These are phyloP conservation scores for Hippocampus guttulatus DNA, from an alignment of 2,113 vertebrate genomes.

Conservation along the genomic window DNA sequence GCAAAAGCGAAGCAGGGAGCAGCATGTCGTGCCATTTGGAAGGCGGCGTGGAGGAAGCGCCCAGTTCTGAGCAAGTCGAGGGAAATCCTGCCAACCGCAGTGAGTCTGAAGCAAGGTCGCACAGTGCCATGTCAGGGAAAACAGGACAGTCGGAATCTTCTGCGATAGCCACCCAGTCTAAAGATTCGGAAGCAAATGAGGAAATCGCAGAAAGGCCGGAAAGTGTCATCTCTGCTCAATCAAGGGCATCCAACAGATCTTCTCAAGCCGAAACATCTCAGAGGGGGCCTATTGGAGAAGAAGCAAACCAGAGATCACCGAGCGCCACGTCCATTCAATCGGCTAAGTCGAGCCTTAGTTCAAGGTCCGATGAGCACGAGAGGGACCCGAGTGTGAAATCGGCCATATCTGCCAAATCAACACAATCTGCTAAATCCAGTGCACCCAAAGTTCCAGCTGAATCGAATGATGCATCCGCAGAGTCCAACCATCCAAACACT, in stretches of 20 bases:
- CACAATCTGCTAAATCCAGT: slow-evolving; percentile 42
- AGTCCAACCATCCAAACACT: slow-evolving; percentile 29
- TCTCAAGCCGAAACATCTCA: slow-evolving; percentile 32
- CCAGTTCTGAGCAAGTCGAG: background rate
- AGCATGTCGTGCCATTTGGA: slow-evolving; percentile 24
- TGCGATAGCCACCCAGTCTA: slow-evolving; percentile 31
- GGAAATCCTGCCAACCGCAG: background rate
- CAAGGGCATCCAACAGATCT: slow-evolving; percentile 20
- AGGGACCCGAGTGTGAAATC: background rate
- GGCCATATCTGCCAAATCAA: slow-evolving; percentile 29
- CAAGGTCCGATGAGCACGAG: slow-evolving; percentile 4
- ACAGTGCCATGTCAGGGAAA: slow-evolving; percentile 30
- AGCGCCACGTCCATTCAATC: slow-evolving; percentile 36
- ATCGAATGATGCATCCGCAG: slow-evolving; percentile 17
- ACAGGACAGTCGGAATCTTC: slow-evolving; percentile 32
- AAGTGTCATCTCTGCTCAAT: slow-evolving; percentile 43
- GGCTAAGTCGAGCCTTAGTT: slow-evolving; percentile 21
- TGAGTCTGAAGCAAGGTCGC: slow-evolving; percentile 8
- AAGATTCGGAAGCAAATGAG: slow-evolving; percentile 7
- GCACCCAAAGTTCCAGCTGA: slow-evolving; percentile 35
- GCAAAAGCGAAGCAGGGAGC: slow-evolving; percentile 1
- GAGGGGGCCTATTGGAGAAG: slow-evolving; percentile 1
- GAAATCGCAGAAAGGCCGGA: slow-evolving; percentile 15
- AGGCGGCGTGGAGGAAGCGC: slow-evolving; percentile 3
- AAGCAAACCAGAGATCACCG: slow-evolving; percentile 10